Evolutionary conservation across 2,113 vertebrate genomes (phyloP), one percentile per base, ranked within the genome.

Genomic region (Ellobius talpinus): DNA sequence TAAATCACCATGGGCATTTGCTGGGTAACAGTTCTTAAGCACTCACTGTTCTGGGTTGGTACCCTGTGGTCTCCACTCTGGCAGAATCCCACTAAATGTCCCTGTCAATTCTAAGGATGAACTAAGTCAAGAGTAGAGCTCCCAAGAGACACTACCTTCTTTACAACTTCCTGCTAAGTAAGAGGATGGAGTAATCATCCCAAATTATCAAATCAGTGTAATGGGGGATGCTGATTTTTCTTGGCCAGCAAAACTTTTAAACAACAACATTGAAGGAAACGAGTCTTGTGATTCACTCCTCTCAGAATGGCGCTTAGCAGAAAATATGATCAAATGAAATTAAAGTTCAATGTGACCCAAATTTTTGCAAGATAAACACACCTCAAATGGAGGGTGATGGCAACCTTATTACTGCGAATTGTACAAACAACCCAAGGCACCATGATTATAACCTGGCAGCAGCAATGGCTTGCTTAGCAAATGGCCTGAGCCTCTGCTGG

Each of bases 341-440:
- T 98, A 97, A 98, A 98, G 97, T 98, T 98, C 95, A 97, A 93
- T 96, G 93, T 98, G 97, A 98, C 97, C 98, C 96, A 98, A 98
- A 96, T 96, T 97, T 97, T 98, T 68, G 23, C 93, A 97, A 97
- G 94, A 97, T 97, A 96, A 98, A 96, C 91, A 91, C 79, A 95
- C 92, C 91, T 98, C 92, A 96, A 97, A 96, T 95, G 98, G 96
- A 98, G 97, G 91, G 90, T 94, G 97, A 98, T 96, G 94, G 97
- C 97, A 97, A 97, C 94, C 91, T 97, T 93, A 97, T 98, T 97
- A 98, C 96, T 98, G 98, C 94, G 87, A 87, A 97, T 96, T 98
- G 97, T 98, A 96, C 98, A 98, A 98, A 98, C 96, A 98, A 97
- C 98, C 97, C 55, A 77, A 90, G 96, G 95, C 92, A 72, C 63